Percentiles rank a stretch among this genome's conserved stretches.
phyloP scores from a whole-genome alignment of 1,140 invertebrate species.

The Zaprionus ghesquierei region DNA sequence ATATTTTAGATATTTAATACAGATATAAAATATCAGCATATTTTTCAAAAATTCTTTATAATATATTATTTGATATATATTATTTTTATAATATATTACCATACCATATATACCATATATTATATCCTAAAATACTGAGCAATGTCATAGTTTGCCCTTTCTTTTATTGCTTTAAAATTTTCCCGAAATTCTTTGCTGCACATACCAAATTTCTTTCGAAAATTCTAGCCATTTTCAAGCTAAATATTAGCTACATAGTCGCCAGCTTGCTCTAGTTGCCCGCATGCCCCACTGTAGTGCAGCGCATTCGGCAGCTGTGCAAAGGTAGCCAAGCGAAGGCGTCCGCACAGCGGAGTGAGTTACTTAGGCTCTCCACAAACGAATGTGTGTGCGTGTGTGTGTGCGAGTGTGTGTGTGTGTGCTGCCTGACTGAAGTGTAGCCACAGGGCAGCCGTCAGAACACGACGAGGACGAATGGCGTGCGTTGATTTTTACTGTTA shows the following conservation, averaged over 20 bases:
- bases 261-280: not conserved
- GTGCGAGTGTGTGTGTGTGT: conserved; percentile 20
- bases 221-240: not conserved
- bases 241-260: not conserved
- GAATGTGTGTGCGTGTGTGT: not conserved
- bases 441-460: conserved; percentile 57
- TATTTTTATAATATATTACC: no score
- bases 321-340: conserved; percentile 43
- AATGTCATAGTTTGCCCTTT: no score
- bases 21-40: no score
- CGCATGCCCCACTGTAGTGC: not conserved
- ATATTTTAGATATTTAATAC: no score
- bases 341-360: conserved; percentile 7
- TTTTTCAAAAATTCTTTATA: no score
- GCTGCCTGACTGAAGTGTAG: conserved; percentile 36
- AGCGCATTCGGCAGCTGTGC: not conserved
- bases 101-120: no score
- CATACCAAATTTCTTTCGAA: no score
- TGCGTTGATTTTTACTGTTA: conserved; percentile 78
- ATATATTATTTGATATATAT: no score
- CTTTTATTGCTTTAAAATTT: no score
- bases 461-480: conserved; percentile 51
- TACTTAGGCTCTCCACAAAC: conserved; percentile 17
- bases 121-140: no score
- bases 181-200: no score